A percentile compares a stretch with the other conserved stretches of the same genome.
Evolutionary conservation across 2,797 vertebrate species (phyloP).

Genomic region (Furcifer pardalis): DNA sequence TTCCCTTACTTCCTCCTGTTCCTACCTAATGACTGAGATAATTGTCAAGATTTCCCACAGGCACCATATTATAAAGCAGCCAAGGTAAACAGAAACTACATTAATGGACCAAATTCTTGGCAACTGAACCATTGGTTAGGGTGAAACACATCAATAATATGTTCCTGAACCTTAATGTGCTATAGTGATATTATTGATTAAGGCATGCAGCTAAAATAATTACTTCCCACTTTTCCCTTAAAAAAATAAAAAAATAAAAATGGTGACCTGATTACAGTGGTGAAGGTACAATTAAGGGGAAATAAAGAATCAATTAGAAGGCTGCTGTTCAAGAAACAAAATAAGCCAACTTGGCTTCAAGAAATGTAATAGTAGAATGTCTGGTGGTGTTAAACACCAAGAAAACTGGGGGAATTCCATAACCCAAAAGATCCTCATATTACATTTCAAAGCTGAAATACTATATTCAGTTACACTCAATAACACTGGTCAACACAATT

Average conservation of each 20-base stretch:
- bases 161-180: slow-evolving; percentile 8
- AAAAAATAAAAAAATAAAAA: not conserved
- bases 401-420: not conserved
- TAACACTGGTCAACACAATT: no score
- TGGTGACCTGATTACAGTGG: slow-evolving; percentile 13
- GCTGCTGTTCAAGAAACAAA: not conserved
- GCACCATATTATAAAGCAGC: slow-evolving; percentile 25
- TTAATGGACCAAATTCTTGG: slow-evolving; percentile 37
- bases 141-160: slow-evolving; percentile 22
- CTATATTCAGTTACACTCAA: not conserved
- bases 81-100: slow-evolving; percentile 42
- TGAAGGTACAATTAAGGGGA: slow-evolving; percentile 10
- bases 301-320: slow-evolving; percentile 25
- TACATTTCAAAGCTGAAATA: not conserved
- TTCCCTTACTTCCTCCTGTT: slow-evolving; percentile 26
- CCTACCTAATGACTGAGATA: slow-evolving; percentile 34
- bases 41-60: slow-evolving; percentile 37
- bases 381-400: not conserved
- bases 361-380: not conserved
- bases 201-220: slow-evolving; percentile 23
- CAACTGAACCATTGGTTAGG: slow-evolving; percentile 25
- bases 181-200: slow-evolving; percentile 26
- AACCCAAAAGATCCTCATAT: not conserved
- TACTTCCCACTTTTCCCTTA: not conserved
- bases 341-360: not conserved